phyloP scores from a whole-genome alignment of 2,113 vertebrate species.

The Albula glossodonta region DNA sequence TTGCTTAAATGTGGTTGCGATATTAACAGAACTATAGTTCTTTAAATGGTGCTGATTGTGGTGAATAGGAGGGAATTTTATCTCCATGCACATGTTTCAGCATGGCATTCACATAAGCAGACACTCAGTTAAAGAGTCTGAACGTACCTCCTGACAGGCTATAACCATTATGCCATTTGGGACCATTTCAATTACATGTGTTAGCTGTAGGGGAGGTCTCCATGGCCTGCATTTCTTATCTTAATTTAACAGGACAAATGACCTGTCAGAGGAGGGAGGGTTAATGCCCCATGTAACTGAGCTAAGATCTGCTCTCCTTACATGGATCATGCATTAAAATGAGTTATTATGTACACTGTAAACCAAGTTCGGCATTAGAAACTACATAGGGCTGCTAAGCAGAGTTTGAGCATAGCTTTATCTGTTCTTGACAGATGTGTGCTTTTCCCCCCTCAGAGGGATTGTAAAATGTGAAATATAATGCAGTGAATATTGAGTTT shows the following conservation, averaged over 20 bases:
- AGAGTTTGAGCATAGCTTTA: background rate
- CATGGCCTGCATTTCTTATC: background rate
- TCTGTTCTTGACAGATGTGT: background rate
- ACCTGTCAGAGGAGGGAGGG: background rate
- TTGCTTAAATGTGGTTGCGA: too few relatives aligned
- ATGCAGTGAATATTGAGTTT: background rate
- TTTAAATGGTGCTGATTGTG: background rate
- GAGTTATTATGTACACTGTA: background rate
- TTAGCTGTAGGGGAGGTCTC: slow-evolving; percentile 3
- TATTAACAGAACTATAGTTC: background rate
- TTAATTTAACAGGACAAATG: slow-evolving; percentile 19
- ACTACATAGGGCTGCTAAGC: background rate
- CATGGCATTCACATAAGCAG: background rate
- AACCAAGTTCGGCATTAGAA: background rate
- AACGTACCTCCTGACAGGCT: background rate
- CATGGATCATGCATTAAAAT: background rate
- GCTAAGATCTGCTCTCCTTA: background rate
- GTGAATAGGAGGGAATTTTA: background rate
- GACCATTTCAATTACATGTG: background rate
- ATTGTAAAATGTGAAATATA: background rate
- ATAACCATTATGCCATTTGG: background rate
- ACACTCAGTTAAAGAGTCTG: background rate
- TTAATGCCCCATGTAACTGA: slow-evolving; percentile 9
- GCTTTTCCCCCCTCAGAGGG: too few relatives aligned
- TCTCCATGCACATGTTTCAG: background rate